These are phyloP conservation scores for Phalera bucephala DNA, from an alignment of 2,888 invertebrate genomes.

Conservation along the genomic window DNA sequence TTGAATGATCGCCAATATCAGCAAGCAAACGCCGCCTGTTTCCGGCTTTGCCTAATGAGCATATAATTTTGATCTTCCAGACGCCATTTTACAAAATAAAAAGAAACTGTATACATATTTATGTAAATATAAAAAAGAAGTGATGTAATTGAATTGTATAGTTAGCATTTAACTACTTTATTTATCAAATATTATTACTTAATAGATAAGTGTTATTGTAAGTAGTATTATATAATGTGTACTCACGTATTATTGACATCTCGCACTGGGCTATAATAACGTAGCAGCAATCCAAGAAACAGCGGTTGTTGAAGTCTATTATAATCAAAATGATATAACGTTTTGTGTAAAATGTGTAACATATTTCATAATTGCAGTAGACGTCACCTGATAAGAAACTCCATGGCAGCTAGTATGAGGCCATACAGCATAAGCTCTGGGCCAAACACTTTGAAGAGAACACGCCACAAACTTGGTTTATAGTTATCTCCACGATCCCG, in stretches of 20 bases:
- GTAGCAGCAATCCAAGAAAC: slow-evolving; percentile 84
- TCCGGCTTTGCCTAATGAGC: too few species aligned
- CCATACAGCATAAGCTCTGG: slow-evolving; percentile 84
- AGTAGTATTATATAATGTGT: too few species aligned
- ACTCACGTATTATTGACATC: slow-evolving; percentile 56
- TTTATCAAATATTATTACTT: too few species aligned
- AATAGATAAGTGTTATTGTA: too few species aligned
- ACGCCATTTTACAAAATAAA: too few species aligned
- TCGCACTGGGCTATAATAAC: slow-evolving; percentile 77
- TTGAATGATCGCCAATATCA: too few species aligned
- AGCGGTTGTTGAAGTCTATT: slow-evolving; percentile 85
- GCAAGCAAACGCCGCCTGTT: too few species aligned
- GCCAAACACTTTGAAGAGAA: slow-evolving; percentile 84
- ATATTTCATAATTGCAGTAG: not conserved
- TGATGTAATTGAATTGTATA: too few species aligned
- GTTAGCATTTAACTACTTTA: too few species aligned
- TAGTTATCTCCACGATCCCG: slow-evolving; percentile 31
- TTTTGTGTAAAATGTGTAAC: not conserved
- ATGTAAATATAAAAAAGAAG: too few species aligned
- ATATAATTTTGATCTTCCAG: too few species aligned
- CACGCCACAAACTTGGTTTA: slow-evolving; percentile 84
- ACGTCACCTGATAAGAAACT: slow-evolving; percentile 81
- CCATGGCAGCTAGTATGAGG: slow-evolving; percentile 84
- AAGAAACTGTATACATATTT: too few species aligned
- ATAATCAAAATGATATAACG: slow-evolving; percentile 8